These are phyloP conservation scores for Perodicticus potto DNA, from an alignment of 2,797 vertebrate genomes.

Conservation along the genomic window DNA sequence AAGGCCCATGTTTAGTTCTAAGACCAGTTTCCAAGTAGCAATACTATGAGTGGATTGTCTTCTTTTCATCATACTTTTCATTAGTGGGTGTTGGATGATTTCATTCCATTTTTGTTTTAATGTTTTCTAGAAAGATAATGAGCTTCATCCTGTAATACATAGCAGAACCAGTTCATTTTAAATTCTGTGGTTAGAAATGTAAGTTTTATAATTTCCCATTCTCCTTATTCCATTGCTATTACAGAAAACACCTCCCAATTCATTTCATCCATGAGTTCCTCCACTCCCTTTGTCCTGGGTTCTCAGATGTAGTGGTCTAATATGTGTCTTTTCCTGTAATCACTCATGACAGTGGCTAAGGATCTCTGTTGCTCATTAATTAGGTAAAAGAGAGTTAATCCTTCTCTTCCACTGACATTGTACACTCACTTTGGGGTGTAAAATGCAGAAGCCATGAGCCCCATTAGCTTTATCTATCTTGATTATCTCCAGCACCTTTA, in stretches of 20 bases:
- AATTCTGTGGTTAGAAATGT: slow-evolving; percentile 51
- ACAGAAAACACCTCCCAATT: slow-evolving; percentile 17
- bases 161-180: neutral
- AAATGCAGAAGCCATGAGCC: slow-evolving; percentile 28
- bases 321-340: neutral
- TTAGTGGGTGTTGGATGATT: neutral
- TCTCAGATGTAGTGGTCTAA: neutral
- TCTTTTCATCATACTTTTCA: slow-evolving; percentile 39
- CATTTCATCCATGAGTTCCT: neutral
- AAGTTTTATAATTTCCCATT: neutral
- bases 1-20: too few species aligned
- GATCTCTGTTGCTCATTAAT: neutral
- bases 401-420: slow-evolving; percentile 34
- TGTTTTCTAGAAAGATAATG: slow-evolving; percentile 58
- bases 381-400: slow-evolving; percentile 27
- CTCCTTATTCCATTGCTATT: neutral
- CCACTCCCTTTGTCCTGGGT: neutral
- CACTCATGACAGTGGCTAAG: neutral
- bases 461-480: neutral
- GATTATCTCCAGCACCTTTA: slow-evolving; percentile 63
- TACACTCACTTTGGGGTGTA: neutral
- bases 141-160: slow-evolving; percentile 14
- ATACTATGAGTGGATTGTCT: slow-evolving; percentile 10
- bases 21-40: neutral
- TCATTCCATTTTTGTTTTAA: slow-evolving; percentile 36